phyloP scores from a whole-genome alignment of 2,797 vertebrate genomes.

The Sparidentex hasta region DNA sequence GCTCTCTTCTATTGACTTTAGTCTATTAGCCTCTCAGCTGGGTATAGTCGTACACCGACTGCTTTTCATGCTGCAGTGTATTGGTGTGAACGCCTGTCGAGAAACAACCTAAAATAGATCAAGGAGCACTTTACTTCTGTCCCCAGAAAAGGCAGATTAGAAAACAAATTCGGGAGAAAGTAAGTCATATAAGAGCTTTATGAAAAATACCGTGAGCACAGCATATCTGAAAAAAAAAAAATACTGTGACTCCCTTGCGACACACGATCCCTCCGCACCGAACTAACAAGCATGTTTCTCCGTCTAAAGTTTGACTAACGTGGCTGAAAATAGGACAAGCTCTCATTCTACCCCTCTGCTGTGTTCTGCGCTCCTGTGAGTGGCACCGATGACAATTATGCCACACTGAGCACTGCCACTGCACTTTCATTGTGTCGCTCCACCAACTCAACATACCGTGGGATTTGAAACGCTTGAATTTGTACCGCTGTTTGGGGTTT shows the following conservation, averaged over 20 bases:
- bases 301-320: constrained; percentile 45
- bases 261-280: not conserved
- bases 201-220: not conserved
- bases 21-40: too few species aligned
- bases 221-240: constrained; percentile 10
- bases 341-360: constrained; percentile 14
- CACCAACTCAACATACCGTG: not conserved
- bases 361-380: constrained; percentile 8
- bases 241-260: constrained; percentile 1
- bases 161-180: constrained; percentile 11
- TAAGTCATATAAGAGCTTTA: not conserved
- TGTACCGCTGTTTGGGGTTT: not conserved
- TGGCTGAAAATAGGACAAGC: constrained; percentile 48
- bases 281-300: constrained; percentile 32
- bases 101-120: constrained; percentile 5
- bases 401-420: constrained; percentile 1
- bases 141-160: not conserved
- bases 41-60: too few species aligned
- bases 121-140: not conserved
- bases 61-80: constrained; percentile 22
- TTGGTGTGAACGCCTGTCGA: not conserved
- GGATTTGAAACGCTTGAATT: not conserved
- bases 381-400: constrained; percentile 22
- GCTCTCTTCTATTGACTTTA: too few species aligned
- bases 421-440: not conserved